Conservation (phyloP, 1,140 invertebrate species). For the Matsumurasca onukii region DNA sequence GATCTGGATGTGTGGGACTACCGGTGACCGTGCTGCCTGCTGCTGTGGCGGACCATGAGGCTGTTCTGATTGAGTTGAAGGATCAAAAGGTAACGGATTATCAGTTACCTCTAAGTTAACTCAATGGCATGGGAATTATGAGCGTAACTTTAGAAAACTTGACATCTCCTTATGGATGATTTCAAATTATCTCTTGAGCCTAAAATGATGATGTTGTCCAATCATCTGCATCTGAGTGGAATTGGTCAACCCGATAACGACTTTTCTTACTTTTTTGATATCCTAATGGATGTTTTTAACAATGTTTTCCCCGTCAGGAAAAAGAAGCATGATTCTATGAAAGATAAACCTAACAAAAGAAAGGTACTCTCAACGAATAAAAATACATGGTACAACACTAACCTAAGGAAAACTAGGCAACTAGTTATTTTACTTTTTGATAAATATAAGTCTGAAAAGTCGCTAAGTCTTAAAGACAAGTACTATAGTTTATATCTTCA, state of each 20-base stretch:
- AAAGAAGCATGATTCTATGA: neutral
- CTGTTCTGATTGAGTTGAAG: neutral
- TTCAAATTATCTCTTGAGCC: neutral
- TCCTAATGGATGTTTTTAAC: neutral
- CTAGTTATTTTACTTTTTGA: neutral
- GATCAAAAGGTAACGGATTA: neutral
- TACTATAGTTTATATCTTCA: neutral
- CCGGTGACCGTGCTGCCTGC: neutral
- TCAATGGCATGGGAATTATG: neutral
- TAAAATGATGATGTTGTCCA: neutral
- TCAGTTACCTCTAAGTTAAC: no score
- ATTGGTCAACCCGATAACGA: neutral
- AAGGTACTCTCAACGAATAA: no score
- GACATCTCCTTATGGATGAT: neutral
- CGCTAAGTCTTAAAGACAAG: neutral
- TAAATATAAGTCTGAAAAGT: neutral
- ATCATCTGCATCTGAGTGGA: neutral
- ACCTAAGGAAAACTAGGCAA: neutral
- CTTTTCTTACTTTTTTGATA: neutral
- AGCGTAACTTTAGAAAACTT: neutral
- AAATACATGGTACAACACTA: neutral
- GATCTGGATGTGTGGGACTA: slow-evolving; percentile 6
- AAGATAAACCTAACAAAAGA: neutral
- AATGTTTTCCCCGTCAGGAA: neutral
- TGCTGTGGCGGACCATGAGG: neutral